Evolutionary conservation across 2,113 vertebrate species (phyloP).

Genomic region (Brevimyrus niger): DNA sequence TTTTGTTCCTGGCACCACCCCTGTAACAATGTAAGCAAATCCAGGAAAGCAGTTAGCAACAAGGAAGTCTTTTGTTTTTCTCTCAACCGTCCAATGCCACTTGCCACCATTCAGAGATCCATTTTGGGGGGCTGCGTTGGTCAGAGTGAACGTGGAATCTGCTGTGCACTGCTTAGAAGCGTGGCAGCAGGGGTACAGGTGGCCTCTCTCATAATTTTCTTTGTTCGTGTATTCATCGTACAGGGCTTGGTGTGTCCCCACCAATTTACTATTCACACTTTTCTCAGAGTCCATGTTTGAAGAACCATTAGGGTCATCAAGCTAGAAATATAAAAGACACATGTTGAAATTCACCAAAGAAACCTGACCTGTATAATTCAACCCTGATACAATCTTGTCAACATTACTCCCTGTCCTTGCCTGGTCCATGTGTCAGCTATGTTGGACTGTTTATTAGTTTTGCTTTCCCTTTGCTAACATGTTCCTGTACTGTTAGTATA

Average conservation of each 20-base stretch:
- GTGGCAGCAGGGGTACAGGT: conserved; percentile 18
- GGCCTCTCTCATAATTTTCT: conserved; percentile 17
- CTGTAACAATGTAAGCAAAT: background rate
- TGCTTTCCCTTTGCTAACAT: too few relatives aligned
- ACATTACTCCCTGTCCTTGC: too few relatives aligned
- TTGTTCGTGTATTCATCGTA: too few relatives aligned
- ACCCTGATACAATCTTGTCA: background rate
- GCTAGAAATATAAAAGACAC: background rate
- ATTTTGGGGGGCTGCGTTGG: conserved; percentile 20
- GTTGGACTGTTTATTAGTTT: too few relatives aligned
- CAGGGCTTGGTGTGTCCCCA: background rate
- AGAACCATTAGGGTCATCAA: background rate
- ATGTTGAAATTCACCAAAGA: background rate
- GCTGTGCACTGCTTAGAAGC: background rate
- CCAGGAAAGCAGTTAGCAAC: rapidly evolving
- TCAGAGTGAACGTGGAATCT: conserved; percentile 19
- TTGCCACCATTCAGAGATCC: background rate
- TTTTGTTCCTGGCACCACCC: background rate
- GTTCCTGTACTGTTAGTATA: too few relatives aligned
- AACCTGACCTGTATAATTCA: background rate
- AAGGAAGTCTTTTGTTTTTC: background rate
- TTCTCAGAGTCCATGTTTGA: background rate
- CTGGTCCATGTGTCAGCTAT: too few relatives aligned
- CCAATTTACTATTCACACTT: rapidly evolving
- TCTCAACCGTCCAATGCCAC: background rate